Conservation (phyloP, 2,888 invertebrate species). For the Drosophila stalkeri region DNA sequence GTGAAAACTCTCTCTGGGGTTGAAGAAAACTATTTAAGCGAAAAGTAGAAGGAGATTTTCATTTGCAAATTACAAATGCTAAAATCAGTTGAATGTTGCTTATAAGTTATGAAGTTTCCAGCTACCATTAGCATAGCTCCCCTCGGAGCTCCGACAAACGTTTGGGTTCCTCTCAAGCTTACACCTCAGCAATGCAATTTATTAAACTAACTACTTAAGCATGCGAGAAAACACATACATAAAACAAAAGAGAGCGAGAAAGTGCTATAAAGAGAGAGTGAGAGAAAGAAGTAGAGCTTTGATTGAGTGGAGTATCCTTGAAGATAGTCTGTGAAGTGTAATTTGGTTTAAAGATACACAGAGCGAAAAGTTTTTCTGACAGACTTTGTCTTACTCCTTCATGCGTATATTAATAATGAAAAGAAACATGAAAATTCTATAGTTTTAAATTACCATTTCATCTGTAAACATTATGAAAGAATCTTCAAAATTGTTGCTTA, state of each 20-base stretch:
- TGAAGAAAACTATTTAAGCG: slow-evolving; percentile 8
- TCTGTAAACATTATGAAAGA: too few relatives aligned
- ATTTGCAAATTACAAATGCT: slow-evolving; percentile 24
- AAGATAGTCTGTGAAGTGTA: not conserved
- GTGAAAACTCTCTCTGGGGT: not conserved
- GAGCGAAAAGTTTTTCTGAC: too few relatives aligned
- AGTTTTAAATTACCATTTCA: too few relatives aligned
- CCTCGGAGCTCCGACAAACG: not conserved
- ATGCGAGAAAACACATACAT: slow-evolving; percentile 56
- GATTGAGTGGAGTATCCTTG: not conserved
- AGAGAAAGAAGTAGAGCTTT: not conserved
- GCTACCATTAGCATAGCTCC: slow-evolving; percentile 2
- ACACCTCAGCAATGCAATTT: slow-evolving; percentile 61
- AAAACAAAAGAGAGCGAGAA: not conserved
- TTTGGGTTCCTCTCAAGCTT: not conserved
- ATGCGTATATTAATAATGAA: too few relatives aligned
- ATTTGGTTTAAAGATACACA: not conserved
- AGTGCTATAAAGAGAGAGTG: not conserved
- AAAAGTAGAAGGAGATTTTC: not conserved
- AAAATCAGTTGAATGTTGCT: slow-evolving; percentile 31
- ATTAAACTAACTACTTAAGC: slow-evolving; percentile 74
- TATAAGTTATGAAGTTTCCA: slow-evolving; percentile 27
- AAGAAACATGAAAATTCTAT: too few relatives aligned
- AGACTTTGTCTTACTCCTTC: too few relatives aligned
- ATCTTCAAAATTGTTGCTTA: too few relatives aligned